Evolutionary conservation across 2,797 vertebrate genomes (phyloP).

Genomic region (Clarias pachynema): DNA sequence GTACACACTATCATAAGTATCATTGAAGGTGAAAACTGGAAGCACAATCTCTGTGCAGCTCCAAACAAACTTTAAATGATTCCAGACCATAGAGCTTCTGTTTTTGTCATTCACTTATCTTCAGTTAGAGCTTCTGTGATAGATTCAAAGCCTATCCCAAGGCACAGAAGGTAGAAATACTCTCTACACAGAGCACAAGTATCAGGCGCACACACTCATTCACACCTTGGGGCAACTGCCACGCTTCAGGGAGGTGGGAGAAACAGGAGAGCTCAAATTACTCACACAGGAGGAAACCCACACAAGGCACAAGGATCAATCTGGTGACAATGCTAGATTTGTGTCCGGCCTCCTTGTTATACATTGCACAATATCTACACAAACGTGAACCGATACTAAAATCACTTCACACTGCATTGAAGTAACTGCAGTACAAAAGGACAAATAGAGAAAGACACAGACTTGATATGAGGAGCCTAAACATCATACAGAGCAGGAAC

Average conservation of each 20-base stretch:
- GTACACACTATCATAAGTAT: background rate
- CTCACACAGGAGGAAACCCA: background rate
- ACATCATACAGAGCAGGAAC: background rate
- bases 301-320: background rate
- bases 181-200: no score
- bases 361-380: background rate
- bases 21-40: background rate
- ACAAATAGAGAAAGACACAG: background rate
- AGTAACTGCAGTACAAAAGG: background rate
- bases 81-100: background rate
- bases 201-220: background rate
- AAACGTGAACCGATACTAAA: background rate
- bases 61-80: background rate
- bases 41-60: background rate
- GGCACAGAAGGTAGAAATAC: background rate
- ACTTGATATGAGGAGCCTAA: background rate
- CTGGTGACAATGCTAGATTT: background rate
- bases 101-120: background rate
- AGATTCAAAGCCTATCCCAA: background rate
- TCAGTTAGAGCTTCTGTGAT: background rate
- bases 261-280: background rate
- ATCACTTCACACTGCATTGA: background rate
- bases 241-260: background rate
- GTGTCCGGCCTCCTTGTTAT: background rate
- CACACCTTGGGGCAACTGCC: background rate